A percentile compares a stretch with the other conserved stretches of the same genome.
Conservation (phyloP, 2,888 invertebrate genomes). For the Ypsolopha sequella region DNA sequence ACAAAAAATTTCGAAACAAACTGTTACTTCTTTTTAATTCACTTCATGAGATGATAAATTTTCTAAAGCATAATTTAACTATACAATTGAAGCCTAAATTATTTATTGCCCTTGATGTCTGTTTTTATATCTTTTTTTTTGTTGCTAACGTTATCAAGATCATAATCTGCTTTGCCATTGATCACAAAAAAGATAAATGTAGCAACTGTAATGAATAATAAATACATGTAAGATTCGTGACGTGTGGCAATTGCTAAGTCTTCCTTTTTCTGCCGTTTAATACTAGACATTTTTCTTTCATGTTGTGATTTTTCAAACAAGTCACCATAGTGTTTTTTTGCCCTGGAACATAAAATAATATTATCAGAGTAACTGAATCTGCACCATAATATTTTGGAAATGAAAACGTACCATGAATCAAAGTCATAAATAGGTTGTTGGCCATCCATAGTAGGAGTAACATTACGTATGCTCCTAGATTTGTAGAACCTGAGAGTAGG, state of each 20-base stretch:
- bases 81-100: too few relatives aligned
- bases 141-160: slow-evolving; percentile 16
- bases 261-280: slow-evolving; percentile 16
- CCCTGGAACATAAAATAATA: slow-evolving; percentile 31
- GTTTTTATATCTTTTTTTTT: background rate
- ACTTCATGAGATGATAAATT: too few relatives aligned
- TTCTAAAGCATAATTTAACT: too few relatives aligned
- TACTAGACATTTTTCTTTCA: slow-evolving; percentile 30
- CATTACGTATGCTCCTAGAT: slow-evolving; percentile 64
- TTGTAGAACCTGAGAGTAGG: slow-evolving; percentile 75
- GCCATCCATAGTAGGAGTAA: slow-evolving; percentile 69
- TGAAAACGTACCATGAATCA: slow-evolving; percentile 76
- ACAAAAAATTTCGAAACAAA: too few relatives aligned
- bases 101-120: too few relatives aligned
- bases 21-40: too few relatives aligned
- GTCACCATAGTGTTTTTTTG: slow-evolving; percentile 63
- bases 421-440: slow-evolving; percentile 81
- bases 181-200: slow-evolving; percentile 27
- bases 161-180: slow-evolving; percentile 38
- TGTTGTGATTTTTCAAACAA: slow-evolving; percentile 34
- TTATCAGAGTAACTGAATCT: background rate
- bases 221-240: slow-evolving; percentile 35
- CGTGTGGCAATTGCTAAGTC: slow-evolving; percentile 14
- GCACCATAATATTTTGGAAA: background rate
- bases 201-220: slow-evolving; percentile 23